Evolutionary conservation across 2,113 vertebrate species (phyloP).

Genomic region (Diadophis punctatus): DNA sequence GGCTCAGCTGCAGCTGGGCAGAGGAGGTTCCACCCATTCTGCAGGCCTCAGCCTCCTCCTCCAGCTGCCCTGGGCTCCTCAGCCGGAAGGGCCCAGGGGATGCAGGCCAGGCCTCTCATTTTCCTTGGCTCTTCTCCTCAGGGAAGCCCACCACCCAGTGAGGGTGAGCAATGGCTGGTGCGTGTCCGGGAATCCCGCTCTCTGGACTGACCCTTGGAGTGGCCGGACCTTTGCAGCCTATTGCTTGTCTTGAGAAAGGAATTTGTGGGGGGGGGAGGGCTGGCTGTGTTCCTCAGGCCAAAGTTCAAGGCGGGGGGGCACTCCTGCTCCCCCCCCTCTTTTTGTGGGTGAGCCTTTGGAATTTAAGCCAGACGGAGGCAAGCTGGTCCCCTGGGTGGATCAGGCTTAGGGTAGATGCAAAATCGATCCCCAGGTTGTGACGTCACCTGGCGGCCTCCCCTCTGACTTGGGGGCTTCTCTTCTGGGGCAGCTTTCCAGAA

Average conservation of each 20-base stretch:
- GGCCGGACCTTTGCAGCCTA: not conserved
- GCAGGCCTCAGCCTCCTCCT: not conserved
- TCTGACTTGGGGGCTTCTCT: too few relatives aligned
- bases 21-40: not conserved
- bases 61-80: not conserved
- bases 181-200: not conserved
- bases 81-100: not conserved
- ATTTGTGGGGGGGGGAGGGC: not conserved
- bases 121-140: not conserved
- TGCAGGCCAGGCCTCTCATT: not conserved
- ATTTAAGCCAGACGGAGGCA: too few relatives aligned
- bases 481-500: too few relatives aligned
- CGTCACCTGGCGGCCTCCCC: not conserved
- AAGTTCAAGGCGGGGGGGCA: not conserved
- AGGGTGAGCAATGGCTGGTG: not conserved
- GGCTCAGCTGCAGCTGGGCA: not conserved
- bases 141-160: not conserved
- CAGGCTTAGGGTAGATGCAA: not conserved
- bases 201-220: not conserved
- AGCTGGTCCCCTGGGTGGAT: not conserved
- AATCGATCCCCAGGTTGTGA: too few relatives aligned
- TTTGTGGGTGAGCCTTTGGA: not conserved
- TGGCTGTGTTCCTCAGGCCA: rapidly evolving
- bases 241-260: too few relatives aligned
- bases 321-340: too few relatives aligned